These are phyloP conservation scores for Drosophila hamatofila DNA, from an alignment of 2,888 invertebrate genomes.

Conservation along the genomic window DNA sequence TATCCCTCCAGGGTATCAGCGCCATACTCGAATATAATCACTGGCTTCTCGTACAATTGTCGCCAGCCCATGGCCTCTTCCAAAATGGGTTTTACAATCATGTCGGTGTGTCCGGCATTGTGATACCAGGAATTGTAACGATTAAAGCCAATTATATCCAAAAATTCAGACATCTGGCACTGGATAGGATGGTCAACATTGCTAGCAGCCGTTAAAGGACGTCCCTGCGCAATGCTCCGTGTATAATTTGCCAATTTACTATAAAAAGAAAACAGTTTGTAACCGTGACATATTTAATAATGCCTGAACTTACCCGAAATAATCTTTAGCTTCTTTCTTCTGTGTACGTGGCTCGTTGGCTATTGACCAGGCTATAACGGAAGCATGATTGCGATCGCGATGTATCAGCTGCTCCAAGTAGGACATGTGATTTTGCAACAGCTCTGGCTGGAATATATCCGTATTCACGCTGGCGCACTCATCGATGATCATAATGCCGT, in stretches of 20 bases:
- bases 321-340: slow-evolving; percentile 89
- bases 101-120: slow-evolving; percentile 92
- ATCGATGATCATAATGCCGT: slow-evolving; percentile 97
- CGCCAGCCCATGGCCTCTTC: slow-evolving; percentile 93
- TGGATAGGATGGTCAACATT: slow-evolving; percentile 83
- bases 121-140: slow-evolving; percentile 98
- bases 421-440: slow-evolving; percentile 92
- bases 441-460: slow-evolving; percentile 88
- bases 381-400: slow-evolving; percentile 97
- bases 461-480: slow-evolving; percentile 97
- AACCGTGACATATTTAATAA: background rate
- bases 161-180: slow-evolving; percentile 85
- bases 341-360: slow-evolving; percentile 96
- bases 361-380: slow-evolving; percentile 98
- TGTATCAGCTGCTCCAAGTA: slow-evolving; percentile 94
- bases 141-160: slow-evolving; percentile 97
- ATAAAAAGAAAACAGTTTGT: slow-evolving; percentile 40
- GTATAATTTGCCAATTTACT: slow-evolving; percentile 88
- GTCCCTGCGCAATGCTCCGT: slow-evolving; percentile 66
- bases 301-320: slow-evolving; percentile 88
- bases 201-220: slow-evolving; percentile 94
- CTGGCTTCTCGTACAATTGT: slow-evolving; percentile 92
- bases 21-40: slow-evolving; percentile 98
- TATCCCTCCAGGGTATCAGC: slow-evolving; percentile 97
- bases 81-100: slow-evolving; percentile 89